Evolutionary conservation across 2,113 vertebrate species (phyloP), one percentile per base, ranked within the genome.

Genomic region (Glaucidium brasilianum): DNA sequence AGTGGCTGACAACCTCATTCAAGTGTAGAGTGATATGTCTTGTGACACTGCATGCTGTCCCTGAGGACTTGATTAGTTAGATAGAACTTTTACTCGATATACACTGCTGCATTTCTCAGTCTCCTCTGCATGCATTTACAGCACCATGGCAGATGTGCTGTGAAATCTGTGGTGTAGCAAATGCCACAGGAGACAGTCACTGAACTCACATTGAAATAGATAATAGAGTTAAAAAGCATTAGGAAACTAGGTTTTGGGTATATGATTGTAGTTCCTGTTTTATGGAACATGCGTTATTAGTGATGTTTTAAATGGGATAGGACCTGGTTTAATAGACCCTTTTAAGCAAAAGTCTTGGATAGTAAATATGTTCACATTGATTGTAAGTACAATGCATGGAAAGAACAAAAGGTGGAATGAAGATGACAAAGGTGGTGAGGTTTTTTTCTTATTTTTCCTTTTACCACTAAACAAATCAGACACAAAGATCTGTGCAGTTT

Each of bases 101-200:
- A 83, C 78, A 43, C 60, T 68, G 37, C 95, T 80, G 63, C 94
- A 85, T 85, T 81, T 68, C 90, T 87, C 92, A 50, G 26, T 75
- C 95, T 97, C 75, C 96, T 97, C 93, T 96, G 71, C 73, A 80
- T 95, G 93, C 93, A 69, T 95, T 97, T 96, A 56, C 95, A 97
- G 96, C 95, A 92, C 59, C 30, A 20, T 6, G 21, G 92, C 97
- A 98, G 97, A 97, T 98, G 97, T 97, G 97, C 88, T 95, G 97
- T 96, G 92, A 97, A 97, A 96, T 97, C 96, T 96, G 93, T 83
- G 91, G 90, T 95, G 95, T 47, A 92, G 97, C 96, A 97, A 97
- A 96, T 96, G 96, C 97, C 94, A 59, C 72, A 69, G 91, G 95
- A 96, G 90, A 97, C 97, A 93, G 94, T 72, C 17, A 7, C 72